Base-by-base conservation (phyloP, 1,140 invertebrate genomes). In the Lutraria rhynchaena region DNA sequence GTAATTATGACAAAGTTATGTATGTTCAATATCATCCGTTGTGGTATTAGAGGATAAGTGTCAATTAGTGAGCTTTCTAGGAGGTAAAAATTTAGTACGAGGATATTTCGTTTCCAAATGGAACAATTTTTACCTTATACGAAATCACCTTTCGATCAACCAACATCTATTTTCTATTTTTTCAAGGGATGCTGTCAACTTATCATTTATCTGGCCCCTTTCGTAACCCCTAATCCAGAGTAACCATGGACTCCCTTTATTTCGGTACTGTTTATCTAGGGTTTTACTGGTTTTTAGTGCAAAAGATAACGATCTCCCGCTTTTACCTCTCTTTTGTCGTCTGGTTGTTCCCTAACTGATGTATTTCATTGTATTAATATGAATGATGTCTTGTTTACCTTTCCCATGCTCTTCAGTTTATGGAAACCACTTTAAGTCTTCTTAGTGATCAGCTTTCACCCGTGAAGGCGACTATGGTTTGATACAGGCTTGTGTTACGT, bases 361-460 rank as follows among this genome's bases (percentile, higher is more conserved):
- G 70, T 57, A 58, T 35, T 19, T 29, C 57, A 29, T 35, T 31
- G 69, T 27, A 31, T 61, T 46, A 37, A 24, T 60, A 31, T 75
- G 44, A 37, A 55, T 29, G 61, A 55, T 67, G 44, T 41, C 60
- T 77, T 65, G 46, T 51, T 63, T 67, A 17, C 61, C 7, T 53
- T 77, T 55, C 60, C 49, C 44, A 55, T 67, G 29, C 61, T 67
- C 61, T 63, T 53, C 33, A 55, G 60, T 51, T 17, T 5, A 63
- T 60, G 61, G 61, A 65, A 77, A 63, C 60, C 75, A 67, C 75
- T 65, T 63, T 51, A 63, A 53, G 37, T 57, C 58, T 58, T 35
- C 58, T 49, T 51, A 35, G 75, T 46, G 75, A 77, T 77, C 75
- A 77, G 60, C 55, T 77, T 77, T 65, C 75, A 67, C 37, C 60